Evolutionary conservation across 2,113 vertebrate genomes (phyloP), one percentile per base, ranked within the genome.

Genomic region (Vidua macroura): DNA sequence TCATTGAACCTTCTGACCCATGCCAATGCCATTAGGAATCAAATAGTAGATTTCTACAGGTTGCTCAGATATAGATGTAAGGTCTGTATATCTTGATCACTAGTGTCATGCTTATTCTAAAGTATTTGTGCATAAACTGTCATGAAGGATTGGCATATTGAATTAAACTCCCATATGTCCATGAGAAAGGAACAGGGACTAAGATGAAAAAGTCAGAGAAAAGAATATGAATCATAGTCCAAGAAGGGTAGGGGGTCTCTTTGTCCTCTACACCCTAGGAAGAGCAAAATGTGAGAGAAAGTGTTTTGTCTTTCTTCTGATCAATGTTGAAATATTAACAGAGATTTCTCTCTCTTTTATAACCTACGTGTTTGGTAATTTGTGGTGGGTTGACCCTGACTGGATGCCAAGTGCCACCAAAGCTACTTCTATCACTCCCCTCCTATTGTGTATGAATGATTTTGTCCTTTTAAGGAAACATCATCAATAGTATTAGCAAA

Each of bases 181-280:
- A 15, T 43, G 30, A 77, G 64, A 78, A 87, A 64, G 13, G 9
- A 63, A 16, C 13, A 37, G 17, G 14, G 6, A 56, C 37, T 53
- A 67, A 75, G 28, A 27, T 62, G 13, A 67, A 43, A 16, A 44
- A 82, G 30, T 49, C 2, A 9, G 20, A 74, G 37, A 23, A 70
- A 70, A 58, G 19, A 67, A 30, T 25, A 46, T 11, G 3, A 67
- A 58, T 49, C 28, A 24, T 67, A 79, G 25, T 24, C 12, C 9
- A 35, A 52, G 39, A 21, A 7, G 4, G 3, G 8, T 6, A 43
- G 7, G 7, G 3, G 0, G 1, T 37, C 1, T 25, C 24, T 72
- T 85, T 55, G 14, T 21, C 14, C 6, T 66, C 24, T 75, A 46
- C 2, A 17, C 2, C 9, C 18, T 6, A 48, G 27, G 5, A 87